Conservation (phyloP, 2,888 invertebrate genomes). For the Drosophila kambysellisi region DNA sequence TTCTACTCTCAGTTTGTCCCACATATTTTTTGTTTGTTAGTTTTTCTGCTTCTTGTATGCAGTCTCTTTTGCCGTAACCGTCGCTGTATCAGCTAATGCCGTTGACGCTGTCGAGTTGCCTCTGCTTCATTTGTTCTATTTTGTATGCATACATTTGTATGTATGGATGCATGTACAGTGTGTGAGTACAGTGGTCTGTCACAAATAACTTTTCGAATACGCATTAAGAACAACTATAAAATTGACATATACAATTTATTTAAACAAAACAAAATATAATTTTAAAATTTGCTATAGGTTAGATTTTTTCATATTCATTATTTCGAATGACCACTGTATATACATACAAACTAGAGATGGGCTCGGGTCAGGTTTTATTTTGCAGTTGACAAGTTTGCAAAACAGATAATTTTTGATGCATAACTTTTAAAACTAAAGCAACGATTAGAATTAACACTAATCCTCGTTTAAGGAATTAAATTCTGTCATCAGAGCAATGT, state of each 20-base stretch:
- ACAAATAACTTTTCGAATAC: neutral
- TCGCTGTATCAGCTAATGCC: conserved; percentile 28
- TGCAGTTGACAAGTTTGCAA: neutral
- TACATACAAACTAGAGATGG: neutral
- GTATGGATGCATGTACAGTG: neutral
- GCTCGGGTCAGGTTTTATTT: neutral
- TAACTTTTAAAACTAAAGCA: neutral
- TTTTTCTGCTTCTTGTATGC: conserved; percentile 70
- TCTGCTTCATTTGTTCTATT: conserved; percentile 57
- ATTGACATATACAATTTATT: neutral
- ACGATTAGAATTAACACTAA: neutral
- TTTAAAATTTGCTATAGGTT: neutral
- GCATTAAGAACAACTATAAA: neutral
- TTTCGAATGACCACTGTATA: neutral
- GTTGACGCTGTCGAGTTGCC: conserved; percentile 32
- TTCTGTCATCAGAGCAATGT: neutral
- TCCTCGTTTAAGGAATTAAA: neutral
- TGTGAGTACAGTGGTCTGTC: conserved; percentile 1
- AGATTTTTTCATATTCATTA: neutral
- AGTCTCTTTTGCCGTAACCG: conserved; percentile 26
- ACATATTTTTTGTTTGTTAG: conserved; percentile 81
- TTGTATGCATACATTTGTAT: conserved; percentile 15
- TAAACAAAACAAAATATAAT: neutral
- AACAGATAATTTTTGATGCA: neutral
- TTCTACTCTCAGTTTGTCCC: conserved; percentile 63